Conservation (phyloP, 2,888 invertebrate genomes). For the Lampropteryx suffumata region DNA sequence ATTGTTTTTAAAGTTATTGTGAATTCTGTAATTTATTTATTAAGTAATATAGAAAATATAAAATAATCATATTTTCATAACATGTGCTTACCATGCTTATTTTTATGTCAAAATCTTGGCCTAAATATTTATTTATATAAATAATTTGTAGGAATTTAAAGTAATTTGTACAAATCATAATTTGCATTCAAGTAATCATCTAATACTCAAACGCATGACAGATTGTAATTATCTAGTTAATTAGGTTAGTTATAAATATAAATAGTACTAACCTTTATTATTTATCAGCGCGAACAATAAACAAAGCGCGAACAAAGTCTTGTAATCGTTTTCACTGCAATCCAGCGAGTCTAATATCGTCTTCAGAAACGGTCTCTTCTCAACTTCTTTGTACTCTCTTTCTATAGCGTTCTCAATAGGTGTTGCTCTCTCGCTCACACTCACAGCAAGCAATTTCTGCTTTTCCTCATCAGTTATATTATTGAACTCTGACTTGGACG, state of each 20-base stretch:
- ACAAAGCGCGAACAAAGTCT: constrained; percentile 94
- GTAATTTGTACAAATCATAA: too few species aligned
- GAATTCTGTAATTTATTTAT: too few species aligned
- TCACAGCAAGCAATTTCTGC: constrained; percentile 80
- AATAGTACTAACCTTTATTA: constrained; percentile 90
- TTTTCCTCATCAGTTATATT: constrained; percentile 98
- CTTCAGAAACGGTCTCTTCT: constrained; percentile 92
- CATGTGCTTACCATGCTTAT: too few species aligned
- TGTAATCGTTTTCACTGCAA: constrained; percentile 96
- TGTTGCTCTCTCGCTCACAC: constrained; percentile 47
- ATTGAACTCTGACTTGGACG: constrained; percentile 78
- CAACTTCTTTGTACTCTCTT: constrained; percentile 69
- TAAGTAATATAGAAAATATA: too few species aligned
- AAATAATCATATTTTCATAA: too few species aligned
- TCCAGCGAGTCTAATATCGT: constrained; percentile 94
- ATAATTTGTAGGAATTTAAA: too few species aligned
- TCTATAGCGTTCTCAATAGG: constrained; percentile 61
- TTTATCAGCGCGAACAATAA: constrained; percentile 96
- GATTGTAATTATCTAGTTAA: constrained; percentile 20
- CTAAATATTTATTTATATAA: too few species aligned
- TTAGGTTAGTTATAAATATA: constrained; percentile 15
- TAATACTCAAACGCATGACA: constrained; percentile 22
- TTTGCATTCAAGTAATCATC: constrained; percentile 14
- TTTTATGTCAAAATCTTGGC: too few species aligned
- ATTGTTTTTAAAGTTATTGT: too few species aligned